These are phyloP conservation scores for Pristionchus japonicus DNA, from an alignment of 2,888 invertebrate species.

Conservation along the genomic window DNA sequence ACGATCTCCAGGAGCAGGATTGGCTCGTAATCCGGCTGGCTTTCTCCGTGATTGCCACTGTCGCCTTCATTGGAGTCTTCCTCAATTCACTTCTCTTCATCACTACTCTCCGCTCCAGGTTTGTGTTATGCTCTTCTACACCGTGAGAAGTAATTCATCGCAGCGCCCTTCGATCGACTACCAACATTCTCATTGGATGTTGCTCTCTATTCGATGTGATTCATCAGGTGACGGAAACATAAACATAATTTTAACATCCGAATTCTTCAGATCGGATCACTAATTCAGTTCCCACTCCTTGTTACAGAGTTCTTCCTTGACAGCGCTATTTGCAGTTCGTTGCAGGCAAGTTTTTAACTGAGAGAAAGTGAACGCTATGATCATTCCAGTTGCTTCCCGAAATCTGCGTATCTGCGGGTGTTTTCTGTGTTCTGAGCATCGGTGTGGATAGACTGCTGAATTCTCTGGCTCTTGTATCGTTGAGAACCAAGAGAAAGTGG, in stretches of 20 bases:
- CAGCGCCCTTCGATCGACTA: not conserved
- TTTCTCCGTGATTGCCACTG: not conserved
- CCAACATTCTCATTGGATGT: slow-evolving; percentile 1
- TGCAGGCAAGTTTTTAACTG: not conserved
- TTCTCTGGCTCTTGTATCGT: not conserved
- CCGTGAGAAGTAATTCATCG: not conserved
- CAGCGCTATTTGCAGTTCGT: not conserved
- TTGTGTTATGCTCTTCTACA: not conserved
- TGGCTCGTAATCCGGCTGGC: not conserved
- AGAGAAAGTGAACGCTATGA: not conserved
- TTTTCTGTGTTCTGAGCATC: not conserved
- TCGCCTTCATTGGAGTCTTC: not conserved
- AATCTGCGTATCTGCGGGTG: not conserved
- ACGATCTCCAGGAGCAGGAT: not conserved
- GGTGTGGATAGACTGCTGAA: not conserved
- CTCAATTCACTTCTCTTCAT: slow-evolving; percentile 7
- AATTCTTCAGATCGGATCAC: not conserved
- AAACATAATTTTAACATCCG: not conserved
- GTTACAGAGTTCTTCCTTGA: not conserved
- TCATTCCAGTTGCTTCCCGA: not conserved
- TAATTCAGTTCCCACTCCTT: not conserved
- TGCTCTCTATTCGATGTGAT: not conserved
- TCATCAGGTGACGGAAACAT: not conserved
- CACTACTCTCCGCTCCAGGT: not conserved
- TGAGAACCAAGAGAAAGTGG: not conserved